Conservation (phyloP, 2,797 vertebrate genomes). For the Mormyrops boulengeri region DNA sequence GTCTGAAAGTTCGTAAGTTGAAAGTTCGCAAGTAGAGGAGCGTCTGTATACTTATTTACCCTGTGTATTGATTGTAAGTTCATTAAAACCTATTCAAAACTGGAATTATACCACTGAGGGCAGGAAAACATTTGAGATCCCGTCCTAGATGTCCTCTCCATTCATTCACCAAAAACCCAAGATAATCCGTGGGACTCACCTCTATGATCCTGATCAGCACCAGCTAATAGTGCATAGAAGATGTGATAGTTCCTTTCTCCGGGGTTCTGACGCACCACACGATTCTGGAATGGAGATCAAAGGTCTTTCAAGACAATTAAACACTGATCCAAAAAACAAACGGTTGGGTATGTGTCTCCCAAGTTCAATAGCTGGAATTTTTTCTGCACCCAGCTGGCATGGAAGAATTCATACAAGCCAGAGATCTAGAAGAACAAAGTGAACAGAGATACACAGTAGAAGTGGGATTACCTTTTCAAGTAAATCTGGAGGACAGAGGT, state of each 20-base stretch:
- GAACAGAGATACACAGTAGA: not conserved
- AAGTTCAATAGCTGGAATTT: not conserved
- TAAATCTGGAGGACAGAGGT: conserved; percentile 70
- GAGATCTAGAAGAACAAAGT: not conserved
- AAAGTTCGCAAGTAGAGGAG: too few relatives aligned
- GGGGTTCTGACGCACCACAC: conserved; percentile 84
- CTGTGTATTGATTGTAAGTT: not conserved
- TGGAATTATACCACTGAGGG: not conserved
- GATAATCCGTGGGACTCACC: conserved; percentile 51
- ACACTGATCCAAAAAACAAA: not conserved
- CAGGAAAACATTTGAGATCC: not conserved
- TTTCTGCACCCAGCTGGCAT: not conserved
- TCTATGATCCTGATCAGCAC: conserved; percentile 70
- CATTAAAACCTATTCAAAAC: not conserved
- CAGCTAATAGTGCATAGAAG: conserved; percentile 83
- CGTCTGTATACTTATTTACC: not conserved
- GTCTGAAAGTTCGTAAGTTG: too few relatives aligned
- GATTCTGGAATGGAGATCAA: conserved; percentile 65
- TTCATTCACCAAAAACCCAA: not conserved
- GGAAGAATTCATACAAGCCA: not conserved
- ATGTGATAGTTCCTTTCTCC: conserved; percentile 90
- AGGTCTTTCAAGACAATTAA: not conserved
- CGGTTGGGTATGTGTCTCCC: not conserved
- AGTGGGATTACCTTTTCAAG: conserved; percentile 77
- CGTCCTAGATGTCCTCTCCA: not conserved